phyloP scores from a whole-genome alignment of 2,888 invertebrate species.

The Euzetes globulus region DNA sequence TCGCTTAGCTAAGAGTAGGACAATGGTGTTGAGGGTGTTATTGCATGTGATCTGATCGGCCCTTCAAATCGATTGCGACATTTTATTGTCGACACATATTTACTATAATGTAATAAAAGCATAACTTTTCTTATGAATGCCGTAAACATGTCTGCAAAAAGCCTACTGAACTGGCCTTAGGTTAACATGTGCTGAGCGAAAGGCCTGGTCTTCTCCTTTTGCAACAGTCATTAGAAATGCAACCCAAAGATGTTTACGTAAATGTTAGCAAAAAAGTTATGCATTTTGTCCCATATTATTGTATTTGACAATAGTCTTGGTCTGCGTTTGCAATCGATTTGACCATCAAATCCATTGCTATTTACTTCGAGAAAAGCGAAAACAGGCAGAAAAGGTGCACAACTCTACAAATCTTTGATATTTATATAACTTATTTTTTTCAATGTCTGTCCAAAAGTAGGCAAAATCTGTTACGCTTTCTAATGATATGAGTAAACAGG shows the following conservation, averaged over 20 bases:
- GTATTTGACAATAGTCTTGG: no score
- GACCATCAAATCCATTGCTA: no score
- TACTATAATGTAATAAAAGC: slow-evolving; percentile 6
- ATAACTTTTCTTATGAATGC: not conserved
- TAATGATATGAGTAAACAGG: slow-evolving; percentile 9
- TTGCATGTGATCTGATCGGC: not conserved
- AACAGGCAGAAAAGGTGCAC: not conserved
- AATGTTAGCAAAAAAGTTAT: not conserved
- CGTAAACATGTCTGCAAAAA: slow-evolving; percentile 10
- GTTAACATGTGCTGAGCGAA: not conserved
- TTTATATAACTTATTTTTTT: not conserved
- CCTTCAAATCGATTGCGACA: slow-evolving; percentile 8
- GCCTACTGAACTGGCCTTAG: not conserved
- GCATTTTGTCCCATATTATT: not conserved
- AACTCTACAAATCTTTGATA: not conserved
- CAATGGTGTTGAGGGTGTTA: not conserved
- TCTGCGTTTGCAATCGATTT: no score
- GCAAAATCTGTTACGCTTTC: slow-evolving; percentile 7
- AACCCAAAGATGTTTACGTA: not conserved
- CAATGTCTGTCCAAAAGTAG: not conserved
- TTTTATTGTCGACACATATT: slow-evolving; percentile 7
- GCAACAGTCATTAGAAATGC: no score
- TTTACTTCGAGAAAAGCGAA: not conserved
- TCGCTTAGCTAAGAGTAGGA: not conserved
- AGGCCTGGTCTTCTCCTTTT: not conserved